Evolutionary conservation across 2,113 vertebrate genomes (phyloP).

Genomic region (Gambusia affinis): DNA sequence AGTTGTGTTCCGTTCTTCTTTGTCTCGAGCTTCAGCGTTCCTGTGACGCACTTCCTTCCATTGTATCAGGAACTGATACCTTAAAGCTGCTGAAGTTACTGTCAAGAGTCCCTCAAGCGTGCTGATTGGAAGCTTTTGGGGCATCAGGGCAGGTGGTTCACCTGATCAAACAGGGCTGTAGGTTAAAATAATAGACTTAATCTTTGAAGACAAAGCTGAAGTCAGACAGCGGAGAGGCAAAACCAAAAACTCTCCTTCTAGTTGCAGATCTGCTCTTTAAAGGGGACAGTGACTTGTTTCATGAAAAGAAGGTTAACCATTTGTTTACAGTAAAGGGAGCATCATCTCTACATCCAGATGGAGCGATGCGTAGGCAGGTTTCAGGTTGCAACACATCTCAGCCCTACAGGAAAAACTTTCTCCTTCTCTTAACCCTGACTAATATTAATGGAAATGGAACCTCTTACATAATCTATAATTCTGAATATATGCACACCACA

Average conservation of each 20-base stretch:
- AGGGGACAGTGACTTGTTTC: background rate
- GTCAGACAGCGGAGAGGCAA: background rate
- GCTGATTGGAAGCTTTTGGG: constrained; percentile 44
- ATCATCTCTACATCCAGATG: constrained; percentile 16
- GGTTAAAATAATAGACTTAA: constrained; percentile 28
- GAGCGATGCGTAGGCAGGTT: constrained; percentile 41
- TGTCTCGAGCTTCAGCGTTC: constrained; percentile 60
- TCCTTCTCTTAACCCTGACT: constrained; percentile 26
- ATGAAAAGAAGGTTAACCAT: constrained; percentile 7
- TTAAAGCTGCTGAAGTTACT: constrained; percentile 58
- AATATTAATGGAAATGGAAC: constrained; percentile 23
- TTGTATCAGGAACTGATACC: constrained; percentile 78
- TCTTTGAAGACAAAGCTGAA: background rate
- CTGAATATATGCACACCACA: constrained; percentile 7
- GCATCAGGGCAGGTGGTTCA: constrained; percentile 15
- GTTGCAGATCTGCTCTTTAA: constrained; percentile 13
- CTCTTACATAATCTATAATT: constrained; percentile 18
- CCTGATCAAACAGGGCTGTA: constrained; percentile 4
- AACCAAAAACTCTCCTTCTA: background rate
- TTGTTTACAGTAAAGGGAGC: constrained; percentile 21
- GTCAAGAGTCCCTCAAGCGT: constrained; percentile 35
- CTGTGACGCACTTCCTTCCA: constrained; percentile 84
- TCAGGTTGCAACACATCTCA: constrained; percentile 38
- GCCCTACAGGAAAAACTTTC: constrained; percentile 17
- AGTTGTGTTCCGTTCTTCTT: constrained; percentile 75